Evolutionary conservation across 1,140 invertebrate species (phyloP).

Genomic region (Sarcophaga bullata): DNA sequence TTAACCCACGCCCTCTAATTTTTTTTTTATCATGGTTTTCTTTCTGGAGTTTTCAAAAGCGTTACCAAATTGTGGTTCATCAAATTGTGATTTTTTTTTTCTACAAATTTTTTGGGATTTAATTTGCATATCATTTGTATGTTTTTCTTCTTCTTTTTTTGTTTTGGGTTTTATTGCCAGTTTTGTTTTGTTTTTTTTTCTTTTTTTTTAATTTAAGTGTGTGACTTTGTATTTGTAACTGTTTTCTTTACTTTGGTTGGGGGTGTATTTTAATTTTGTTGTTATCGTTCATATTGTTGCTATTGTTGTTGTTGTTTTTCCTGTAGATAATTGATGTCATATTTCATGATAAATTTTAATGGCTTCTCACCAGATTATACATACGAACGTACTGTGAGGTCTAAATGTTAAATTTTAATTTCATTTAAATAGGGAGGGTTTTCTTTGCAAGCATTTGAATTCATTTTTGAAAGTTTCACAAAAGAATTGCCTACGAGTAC

Average conservation of each 20-base stretch:
- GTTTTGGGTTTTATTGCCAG: not conserved
- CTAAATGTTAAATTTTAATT: constrained; percentile 11
- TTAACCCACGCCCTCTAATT: constrained; percentile 16
- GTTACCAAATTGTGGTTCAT: not conserved
- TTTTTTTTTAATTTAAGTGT: not conserved
- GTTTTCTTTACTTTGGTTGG: not conserved
- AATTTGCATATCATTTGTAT: constrained; percentile 6
- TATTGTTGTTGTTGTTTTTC: too few species aligned
- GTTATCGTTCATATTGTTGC: too few species aligned
- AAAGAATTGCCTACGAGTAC: too few species aligned
- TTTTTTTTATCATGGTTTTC: not conserved
- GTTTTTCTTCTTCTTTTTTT: not conserved
- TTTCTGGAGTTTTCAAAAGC: not conserved
- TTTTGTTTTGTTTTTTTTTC: not conserved
- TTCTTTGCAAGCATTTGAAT: too few species aligned
- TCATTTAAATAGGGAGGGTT: too few species aligned
- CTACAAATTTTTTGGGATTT: not conserved
- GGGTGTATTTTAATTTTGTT: not conserved
- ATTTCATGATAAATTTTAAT: constrained; percentile 7
- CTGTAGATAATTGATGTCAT: not conserved
- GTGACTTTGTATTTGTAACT: constrained; percentile 12
- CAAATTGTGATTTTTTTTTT: not conserved
- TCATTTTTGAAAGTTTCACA: too few species aligned
- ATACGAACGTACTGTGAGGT: constrained; percentile 12
- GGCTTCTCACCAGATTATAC: not conserved